Conservation (phyloP, 2,797 vertebrate species). For the Hylomyscus alleni region DNA sequence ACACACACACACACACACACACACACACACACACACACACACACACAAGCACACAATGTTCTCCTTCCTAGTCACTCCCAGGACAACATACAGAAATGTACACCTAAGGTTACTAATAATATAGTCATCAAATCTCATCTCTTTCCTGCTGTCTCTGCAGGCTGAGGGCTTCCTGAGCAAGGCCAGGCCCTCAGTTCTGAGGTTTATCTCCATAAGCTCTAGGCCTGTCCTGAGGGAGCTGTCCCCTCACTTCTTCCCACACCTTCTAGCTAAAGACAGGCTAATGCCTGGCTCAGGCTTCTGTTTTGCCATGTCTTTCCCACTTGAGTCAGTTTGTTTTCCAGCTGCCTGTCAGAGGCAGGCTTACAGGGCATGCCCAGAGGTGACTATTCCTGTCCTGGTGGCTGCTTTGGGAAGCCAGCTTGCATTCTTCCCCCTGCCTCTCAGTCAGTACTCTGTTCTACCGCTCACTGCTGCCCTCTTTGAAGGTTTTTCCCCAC, state of each 20-base stretch:
- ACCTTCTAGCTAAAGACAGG: neutral
- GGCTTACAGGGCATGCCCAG: neutral
- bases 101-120: neutral
- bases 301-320: slow-evolving; percentile 28
- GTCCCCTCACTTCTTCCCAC: neutral
- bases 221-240: neutral
- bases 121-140: neutral
- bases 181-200: neutral
- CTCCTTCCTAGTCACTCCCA: neutral
- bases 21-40: neutral
- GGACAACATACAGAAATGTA: neutral
- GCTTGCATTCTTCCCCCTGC: neutral
- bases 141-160: neutral
- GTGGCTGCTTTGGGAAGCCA: neutral
- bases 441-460: neutral
- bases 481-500: slow-evolving; percentile 78
- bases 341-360: neutral
- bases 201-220: neutral
- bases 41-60: neutral
- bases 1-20: neutral
- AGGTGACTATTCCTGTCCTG: neutral
- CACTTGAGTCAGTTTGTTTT: neutral
- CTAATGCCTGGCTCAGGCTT: neutral
- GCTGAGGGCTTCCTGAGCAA: neutral
- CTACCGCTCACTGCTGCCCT: slow-evolving; percentile 63